Conservation (phyloP, 64 coral and sea anemone species). For the Dendrophyllia cribrosa region DNA sequence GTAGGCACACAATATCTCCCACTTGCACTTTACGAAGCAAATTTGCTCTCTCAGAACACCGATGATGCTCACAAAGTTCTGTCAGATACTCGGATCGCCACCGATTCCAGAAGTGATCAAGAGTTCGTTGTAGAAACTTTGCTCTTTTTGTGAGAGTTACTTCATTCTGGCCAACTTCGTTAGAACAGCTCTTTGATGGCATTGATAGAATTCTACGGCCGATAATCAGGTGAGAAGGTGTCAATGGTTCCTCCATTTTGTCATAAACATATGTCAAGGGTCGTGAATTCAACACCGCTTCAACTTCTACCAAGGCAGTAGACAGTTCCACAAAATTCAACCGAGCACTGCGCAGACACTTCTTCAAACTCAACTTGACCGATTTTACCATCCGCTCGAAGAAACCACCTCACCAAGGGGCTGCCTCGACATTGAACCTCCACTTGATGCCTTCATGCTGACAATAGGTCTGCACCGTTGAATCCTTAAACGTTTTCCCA, state of each 20-base stretch:
- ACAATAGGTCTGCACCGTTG: constrained; percentile 8
- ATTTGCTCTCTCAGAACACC: constrained; percentile 6
- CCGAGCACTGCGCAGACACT: constrained; percentile 23
- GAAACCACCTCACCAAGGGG: constrained; percentile 75
- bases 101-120: constrained; percentile 53
- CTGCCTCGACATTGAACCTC: constrained; percentile 38
- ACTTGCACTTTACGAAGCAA: constrained; percentile 16
- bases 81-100: constrained; percentile 61
- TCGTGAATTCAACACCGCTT: constrained; percentile 62
- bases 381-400: constrained; percentile 53
- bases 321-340: constrained; percentile 53
- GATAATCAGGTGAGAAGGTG: constrained; percentile 42
- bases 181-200: not conserved
- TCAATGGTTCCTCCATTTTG: constrained; percentile 39
- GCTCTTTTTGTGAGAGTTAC: not conserved
- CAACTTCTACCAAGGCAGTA: constrained; percentile 31
- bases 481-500: constrained; percentile 56
- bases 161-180: not conserved
- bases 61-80: constrained; percentile 42
- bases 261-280: constrained; percentile 46
- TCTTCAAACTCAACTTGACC: constrained; percentile 45
- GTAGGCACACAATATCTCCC: constrained; percentile 30
- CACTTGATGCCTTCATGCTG: constrained; percentile 34
- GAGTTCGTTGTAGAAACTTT: constrained; percentile 31
- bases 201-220: constrained; percentile 22